These are phyloP conservation scores for Philonicus albiceps DNA, from an alignment of 2,888 invertebrate genomes.

Conservation along the genomic window DNA sequence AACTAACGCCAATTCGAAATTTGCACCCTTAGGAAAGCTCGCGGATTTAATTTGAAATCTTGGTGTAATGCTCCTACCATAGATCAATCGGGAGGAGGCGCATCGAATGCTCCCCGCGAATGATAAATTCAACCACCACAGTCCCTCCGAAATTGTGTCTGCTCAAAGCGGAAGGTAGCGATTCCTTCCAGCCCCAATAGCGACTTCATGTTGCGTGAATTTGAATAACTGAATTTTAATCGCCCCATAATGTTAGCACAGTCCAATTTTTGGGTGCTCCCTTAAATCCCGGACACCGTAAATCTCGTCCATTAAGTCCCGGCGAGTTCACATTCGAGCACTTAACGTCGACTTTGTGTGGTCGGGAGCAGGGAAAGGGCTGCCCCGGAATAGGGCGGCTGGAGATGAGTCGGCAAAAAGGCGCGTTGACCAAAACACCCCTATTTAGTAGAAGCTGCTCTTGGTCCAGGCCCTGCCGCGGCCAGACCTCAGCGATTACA, in stretches of 20 bases:
- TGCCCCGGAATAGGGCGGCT: neutral
- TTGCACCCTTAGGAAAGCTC: neutral
- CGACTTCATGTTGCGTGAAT: neutral
- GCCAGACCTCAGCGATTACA: neutral
- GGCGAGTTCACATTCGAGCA: neutral
- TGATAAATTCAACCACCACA: neutral
- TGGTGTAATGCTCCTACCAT: neutral
- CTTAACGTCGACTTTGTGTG: neutral
- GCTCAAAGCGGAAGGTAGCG: neutral
- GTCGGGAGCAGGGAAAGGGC: neutral
- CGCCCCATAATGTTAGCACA: neutral
- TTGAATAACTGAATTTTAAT: conserved; percentile 8
- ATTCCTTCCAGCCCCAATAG: neutral
- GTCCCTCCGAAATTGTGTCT: neutral
- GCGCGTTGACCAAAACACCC: neutral
- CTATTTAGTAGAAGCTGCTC: neutral
- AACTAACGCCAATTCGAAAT: neutral
- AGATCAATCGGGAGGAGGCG: neutral
- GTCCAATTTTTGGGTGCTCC: neutral
- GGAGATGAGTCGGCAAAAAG: neutral
- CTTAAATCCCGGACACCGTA: neutral
- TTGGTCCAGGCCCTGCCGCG: neutral
- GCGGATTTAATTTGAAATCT: neutral
- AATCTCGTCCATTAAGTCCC: neutral
- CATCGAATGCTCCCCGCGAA: neutral